Evolutionary conservation across 1,140 invertebrate species (phyloP).

Genomic region (Spodoptera litura): DNA sequence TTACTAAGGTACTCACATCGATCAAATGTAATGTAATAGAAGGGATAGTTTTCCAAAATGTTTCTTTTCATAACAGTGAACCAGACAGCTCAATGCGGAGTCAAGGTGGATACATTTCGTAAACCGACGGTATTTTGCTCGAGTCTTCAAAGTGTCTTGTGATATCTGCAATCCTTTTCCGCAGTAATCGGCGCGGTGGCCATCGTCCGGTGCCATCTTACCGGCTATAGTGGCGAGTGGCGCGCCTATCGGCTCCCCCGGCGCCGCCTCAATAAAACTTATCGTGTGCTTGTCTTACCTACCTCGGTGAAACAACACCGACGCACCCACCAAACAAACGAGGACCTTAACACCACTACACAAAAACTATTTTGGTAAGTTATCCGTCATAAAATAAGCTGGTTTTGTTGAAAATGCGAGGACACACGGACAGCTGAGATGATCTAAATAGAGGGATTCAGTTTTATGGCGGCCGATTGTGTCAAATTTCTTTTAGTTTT

Average conservation of each 20-base stretch:
- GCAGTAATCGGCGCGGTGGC: slow-evolving; percentile 16
- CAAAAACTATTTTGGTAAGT: slow-evolving; percentile 34
- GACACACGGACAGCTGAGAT: slow-evolving; percentile 66
- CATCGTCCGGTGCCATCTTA: slow-evolving; percentile 8
- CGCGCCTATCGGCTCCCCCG: slow-evolving; percentile 40
- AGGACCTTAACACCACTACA: slow-evolving; percentile 16
- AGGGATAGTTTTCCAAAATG: background rate
- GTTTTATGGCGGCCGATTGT: slow-evolving; percentile 65
- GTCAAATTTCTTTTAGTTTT: slow-evolving; percentile 52
- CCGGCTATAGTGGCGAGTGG: slow-evolving; percentile 43
- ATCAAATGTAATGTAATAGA: too few species aligned
- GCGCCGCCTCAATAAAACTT: slow-evolving; percentile 64
- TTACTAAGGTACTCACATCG: too few species aligned
- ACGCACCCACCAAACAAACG: background rate
- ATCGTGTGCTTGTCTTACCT: slow-evolving; percentile 65
- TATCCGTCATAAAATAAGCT: slow-evolving; percentile 11
- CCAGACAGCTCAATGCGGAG: too few species aligned
- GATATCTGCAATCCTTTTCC: slow-evolving; percentile 21
- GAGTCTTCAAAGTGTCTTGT: background rate
- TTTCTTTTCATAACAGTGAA: background rate
- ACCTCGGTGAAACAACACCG: slow-evolving; percentile 45
- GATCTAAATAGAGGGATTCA: slow-evolving; percentile 71
- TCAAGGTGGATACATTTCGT: slow-evolving; percentile 6
- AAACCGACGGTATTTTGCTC: background rate
- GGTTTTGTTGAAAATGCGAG: slow-evolving; percentile 53